Evolutionary conservation across 2,113 vertebrate species (phyloP).

Genomic region (Arothron firmamentum): DNA sequence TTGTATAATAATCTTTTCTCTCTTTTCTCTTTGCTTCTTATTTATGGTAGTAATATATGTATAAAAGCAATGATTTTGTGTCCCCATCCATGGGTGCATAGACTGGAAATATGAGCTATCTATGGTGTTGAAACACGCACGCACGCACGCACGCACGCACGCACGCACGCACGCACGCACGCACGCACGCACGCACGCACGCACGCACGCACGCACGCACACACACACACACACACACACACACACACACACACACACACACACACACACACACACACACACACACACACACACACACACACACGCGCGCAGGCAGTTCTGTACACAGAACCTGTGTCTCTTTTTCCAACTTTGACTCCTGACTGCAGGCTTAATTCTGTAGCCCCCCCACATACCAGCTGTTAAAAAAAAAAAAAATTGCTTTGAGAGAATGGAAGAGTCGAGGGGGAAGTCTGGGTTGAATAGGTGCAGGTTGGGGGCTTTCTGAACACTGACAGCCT

Average conservation of each 20-base stretch:
- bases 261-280: too few relatives aligned
- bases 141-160: not conserved
- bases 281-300: not conserved
- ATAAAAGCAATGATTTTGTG: too few relatives aligned
- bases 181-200: not conserved
- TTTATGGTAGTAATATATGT: too few relatives aligned
- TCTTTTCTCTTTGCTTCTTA: too few relatives aligned
- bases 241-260: conserved; percentile 3
- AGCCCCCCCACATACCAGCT: conserved; percentile 18
- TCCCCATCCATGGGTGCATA: too few relatives aligned
- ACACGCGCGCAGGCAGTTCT: not conserved
- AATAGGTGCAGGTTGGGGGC: conserved; percentile 51
- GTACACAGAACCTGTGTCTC: conserved; percentile 11
- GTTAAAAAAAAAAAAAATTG: conserved; percentile 56
- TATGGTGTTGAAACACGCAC: too few relatives aligned
- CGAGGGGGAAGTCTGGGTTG: conserved; percentile 40
- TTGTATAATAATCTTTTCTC: too few relatives aligned
- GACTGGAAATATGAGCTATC: too few relatives aligned
- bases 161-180: not conserved
- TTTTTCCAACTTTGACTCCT: conserved; percentile 34
- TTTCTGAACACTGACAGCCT: conserved; percentile 53
- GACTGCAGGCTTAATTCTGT: conserved; percentile 25
- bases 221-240: too few relatives aligned
- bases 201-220: not conserved
- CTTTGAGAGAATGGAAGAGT: conserved; percentile 56